phyloP scores from a whole-genome alignment of 2,888 invertebrate species.

The Proisotoma minuta region DNA sequence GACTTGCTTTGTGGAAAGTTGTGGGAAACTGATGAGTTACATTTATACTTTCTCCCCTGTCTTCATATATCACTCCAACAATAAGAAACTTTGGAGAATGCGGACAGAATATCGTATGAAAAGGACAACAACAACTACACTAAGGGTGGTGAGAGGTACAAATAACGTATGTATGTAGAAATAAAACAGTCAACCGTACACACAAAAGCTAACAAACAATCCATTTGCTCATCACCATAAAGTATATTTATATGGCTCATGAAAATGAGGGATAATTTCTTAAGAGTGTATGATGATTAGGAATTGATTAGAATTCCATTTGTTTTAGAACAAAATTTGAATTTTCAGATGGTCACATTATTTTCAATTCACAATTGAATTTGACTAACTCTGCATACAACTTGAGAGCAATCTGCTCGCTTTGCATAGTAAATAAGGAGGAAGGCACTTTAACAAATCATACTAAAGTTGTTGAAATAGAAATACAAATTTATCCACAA shows the following conservation, averaged over 20 bases:
- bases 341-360: not conserved
- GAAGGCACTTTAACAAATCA: conserved; percentile 18
- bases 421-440: conserved; percentile 11
- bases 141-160: not conserved
- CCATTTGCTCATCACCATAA: not conserved
- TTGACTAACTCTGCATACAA: not conserved
- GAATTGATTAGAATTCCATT: conserved; percentile 4
- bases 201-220: conserved; percentile 14
- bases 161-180: not conserved
- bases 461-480: conserved; percentile 14
- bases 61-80: conserved; percentile 15
- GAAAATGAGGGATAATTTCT: not conserved
- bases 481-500: conserved; percentile 14
- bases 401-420: not conserved
- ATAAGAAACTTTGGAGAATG: conserved; percentile 17
- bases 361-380: not conserved
- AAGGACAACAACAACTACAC: not conserved
- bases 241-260: not conserved
- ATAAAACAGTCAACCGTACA: not conserved
- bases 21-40: conserved; percentile 13
- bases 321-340: not conserved
- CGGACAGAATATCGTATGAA: not conserved
- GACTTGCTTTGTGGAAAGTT: conserved; percentile 13
- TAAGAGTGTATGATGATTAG: not conserved
- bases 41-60: conserved; percentile 7